These are phyloP conservation scores for Callipepla squamata DNA, from an alignment of 2,113 vertebrate species.

Conservation along the genomic window DNA sequence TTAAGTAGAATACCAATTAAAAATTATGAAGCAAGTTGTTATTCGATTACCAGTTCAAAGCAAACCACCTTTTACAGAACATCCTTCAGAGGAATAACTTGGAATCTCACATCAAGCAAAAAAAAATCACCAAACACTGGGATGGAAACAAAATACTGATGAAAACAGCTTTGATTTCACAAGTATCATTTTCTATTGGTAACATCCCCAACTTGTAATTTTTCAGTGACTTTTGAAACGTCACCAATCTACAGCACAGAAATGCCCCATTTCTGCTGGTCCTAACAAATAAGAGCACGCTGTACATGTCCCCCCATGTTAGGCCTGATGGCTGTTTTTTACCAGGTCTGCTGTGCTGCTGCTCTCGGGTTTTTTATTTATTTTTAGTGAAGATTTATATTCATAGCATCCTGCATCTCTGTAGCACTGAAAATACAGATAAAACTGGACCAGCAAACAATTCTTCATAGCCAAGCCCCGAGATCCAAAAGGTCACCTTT, in stretches of 20 bases:
- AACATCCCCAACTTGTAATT: background rate
- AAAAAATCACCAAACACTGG: fast-evolving
- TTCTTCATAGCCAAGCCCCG: background rate
- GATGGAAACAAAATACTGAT: background rate
- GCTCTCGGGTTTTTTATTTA: background rate
- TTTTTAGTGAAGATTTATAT: conserved; percentile 4
- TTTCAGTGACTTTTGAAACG: background rate
- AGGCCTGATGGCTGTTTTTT: background rate
- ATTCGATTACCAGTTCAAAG: background rate
- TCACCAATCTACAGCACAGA: background rate
- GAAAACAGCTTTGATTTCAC: background rate
- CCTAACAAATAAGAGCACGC: background rate
- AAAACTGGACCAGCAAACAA: background rate
- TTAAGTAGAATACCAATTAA: background rate
- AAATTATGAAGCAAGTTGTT: background rate
- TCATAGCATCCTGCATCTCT: background rate
- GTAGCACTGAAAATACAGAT: background rate
- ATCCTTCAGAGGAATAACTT: background rate
- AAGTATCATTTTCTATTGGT: background rate
- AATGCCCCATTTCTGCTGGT: background rate
- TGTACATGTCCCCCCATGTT: background rate
- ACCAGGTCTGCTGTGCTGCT: background rate
- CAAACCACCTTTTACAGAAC: fast-evolving
- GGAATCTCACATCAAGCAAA: background rate
- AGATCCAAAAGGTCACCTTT: conserved; percentile 6